Percentiles rank a stretch among this genome's conserved stretches.
phyloP scores from a whole-genome alignment of 2,888 invertebrate genomes.

The Eudemis profundana region DNA sequence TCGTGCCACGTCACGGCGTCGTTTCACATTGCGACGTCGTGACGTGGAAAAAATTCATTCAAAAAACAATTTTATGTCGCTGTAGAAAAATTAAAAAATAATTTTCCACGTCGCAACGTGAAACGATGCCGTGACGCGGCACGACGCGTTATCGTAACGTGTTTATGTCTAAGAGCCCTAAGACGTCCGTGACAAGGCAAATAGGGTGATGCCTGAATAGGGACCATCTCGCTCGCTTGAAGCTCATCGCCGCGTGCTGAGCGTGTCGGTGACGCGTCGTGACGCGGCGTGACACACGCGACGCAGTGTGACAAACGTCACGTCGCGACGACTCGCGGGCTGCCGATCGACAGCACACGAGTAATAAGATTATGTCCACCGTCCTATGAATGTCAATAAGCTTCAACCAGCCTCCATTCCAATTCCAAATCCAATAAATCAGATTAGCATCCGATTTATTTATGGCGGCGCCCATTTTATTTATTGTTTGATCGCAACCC shows the following conservation, averaged over 20 bases:
- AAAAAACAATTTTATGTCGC: too few relatives aligned
- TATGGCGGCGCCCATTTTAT: neutral
- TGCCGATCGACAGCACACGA: neutral
- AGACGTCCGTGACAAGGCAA: neutral
- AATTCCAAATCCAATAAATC: neutral
- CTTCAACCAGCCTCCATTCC: neutral
- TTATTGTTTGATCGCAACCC: neutral
- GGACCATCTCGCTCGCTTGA: neutral
- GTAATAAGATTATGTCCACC: neutral
- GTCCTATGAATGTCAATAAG: slow-evolving; percentile 10
- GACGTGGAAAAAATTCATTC: too few relatives aligned
- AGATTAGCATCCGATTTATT: slow-evolving; percentile 2
- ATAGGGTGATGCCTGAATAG: neutral
- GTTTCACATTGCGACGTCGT: too few relatives aligned
- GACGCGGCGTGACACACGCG: too few relatives aligned
- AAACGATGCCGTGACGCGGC: too few relatives aligned
- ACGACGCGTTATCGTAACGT: too few relatives aligned
- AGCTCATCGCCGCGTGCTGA: neutral
- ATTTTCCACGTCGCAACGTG: too few relatives aligned
- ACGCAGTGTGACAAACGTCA: too few relatives aligned
- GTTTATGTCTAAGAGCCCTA: too few relatives aligned
- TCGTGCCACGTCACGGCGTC: too few relatives aligned
- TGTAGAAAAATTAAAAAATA: too few relatives aligned
- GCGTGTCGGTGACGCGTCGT: too few relatives aligned
- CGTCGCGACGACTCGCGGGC: neutral